phyloP scores from a whole-genome alignment of 2,797 vertebrate genomes.

The Graptemys geographica region DNA sequence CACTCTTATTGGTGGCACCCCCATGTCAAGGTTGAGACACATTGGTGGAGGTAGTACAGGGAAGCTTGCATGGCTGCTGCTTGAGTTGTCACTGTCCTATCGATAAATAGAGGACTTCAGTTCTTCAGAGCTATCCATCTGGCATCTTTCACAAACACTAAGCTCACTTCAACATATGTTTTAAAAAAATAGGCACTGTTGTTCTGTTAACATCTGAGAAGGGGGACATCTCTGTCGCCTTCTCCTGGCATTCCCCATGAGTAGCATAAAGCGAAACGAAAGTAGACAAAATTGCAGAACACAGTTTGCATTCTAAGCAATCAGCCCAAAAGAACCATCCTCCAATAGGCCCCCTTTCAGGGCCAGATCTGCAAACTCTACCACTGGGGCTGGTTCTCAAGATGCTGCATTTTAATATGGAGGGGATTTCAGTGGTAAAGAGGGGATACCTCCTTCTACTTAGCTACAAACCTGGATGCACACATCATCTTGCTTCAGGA shows the following conservation, averaged over 20 bases:
- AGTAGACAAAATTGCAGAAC: background rate
- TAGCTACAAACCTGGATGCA: background rate
- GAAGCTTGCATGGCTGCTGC: background rate
- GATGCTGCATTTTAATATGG: background rate
- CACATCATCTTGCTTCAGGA: background rate
- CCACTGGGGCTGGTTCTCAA: background rate
- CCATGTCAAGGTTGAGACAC: background rate
- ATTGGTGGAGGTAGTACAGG: background rate
- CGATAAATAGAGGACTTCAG: background rate
- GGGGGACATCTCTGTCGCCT: background rate
- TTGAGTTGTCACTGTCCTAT: background rate
- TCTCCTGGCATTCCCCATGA: background rate
- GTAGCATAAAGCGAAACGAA: background rate
- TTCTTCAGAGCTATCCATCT: background rate
- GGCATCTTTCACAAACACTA: background rate
- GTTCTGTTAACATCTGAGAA: background rate
- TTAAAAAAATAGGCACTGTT: background rate
- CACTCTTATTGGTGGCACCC: background rate
- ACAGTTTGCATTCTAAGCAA: background rate
- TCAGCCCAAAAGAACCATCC: background rate
- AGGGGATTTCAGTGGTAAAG: background rate
- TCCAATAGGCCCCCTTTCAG: background rate
- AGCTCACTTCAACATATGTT: background rate
- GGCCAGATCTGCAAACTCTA: background rate
- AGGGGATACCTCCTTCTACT: background rate